A percentile compares a stretch with the other conserved stretches of the same genome.
These are phyloP conservation scores for Perca flavescens DNA, from an alignment of 2,113 vertebrate genomes.

Conservation along the genomic window DNA sequence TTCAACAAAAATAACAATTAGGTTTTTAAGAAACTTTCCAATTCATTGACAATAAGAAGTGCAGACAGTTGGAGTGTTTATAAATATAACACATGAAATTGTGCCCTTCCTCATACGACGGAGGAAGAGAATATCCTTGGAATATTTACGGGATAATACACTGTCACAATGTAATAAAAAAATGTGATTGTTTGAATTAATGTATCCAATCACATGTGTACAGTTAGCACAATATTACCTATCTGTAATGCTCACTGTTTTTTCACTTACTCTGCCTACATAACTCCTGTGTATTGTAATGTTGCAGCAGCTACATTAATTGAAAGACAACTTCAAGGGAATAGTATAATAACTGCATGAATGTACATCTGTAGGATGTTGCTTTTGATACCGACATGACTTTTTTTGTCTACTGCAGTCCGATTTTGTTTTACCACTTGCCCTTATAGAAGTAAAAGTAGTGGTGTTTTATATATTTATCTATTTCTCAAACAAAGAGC, in stretches of 20 bases:
- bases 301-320: constrained; percentile 50
- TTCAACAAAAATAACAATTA: constrained; percentile 1
- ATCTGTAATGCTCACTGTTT: constrained; percentile 54
- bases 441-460: constrained; percentile 8
- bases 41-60: constrained; percentile 7
- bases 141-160: constrained; percentile 18
- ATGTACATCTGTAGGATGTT: constrained; percentile 59
- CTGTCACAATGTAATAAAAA: constrained; percentile 33
- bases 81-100: constrained; percentile 20
- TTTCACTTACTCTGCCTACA: constrained; percentile 48
- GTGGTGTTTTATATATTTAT: constrained; percentile 15
- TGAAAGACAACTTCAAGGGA: constrained; percentile 32
- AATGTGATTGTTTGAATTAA: constrained; percentile 45
- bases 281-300: constrained; percentile 45
- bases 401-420: constrained; percentile 22
- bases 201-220: constrained; percentile 62
- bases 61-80: constrained; percentile 7
- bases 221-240: constrained; percentile 58
- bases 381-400: constrained; percentile 36
- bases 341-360: constrained; percentile 55
- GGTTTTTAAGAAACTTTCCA: constrained; percentile 2
- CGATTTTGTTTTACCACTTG: constrained; percentile 23
- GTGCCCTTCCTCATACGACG: constrained; percentile 4
- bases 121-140: constrained; percentile 20
- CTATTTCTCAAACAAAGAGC: constrained; percentile 36